Conservation (phyloP, 2,888 invertebrate species). For the Therioaphis trifolii region DNA sequence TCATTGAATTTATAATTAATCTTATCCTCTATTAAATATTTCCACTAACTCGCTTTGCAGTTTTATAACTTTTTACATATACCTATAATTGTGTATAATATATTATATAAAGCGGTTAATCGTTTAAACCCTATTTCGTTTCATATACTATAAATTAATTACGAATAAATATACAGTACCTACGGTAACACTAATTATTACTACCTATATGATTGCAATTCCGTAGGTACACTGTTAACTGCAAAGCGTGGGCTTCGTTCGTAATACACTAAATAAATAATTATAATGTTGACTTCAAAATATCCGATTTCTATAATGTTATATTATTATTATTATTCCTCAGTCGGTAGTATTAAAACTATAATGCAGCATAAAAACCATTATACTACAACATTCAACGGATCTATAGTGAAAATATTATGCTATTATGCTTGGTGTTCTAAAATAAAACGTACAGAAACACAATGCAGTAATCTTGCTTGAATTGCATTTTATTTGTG, state of each 20-base stretch:
- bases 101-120: not conserved
- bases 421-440: not conserved
- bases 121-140: not conserved
- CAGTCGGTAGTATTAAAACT: not conserved
- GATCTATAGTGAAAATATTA: slow-evolving; percentile 18
- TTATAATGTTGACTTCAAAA: not conserved
- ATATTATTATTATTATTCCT: not conserved
- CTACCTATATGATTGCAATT: not conserved
- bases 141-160: too few species aligned
- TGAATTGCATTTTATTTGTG: slow-evolving; percentile 47
- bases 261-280: not conserved
- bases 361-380: not conserved
- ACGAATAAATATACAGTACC: too few species aligned
- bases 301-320: slow-evolving; percentile 3
- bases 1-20: slow-evolving; percentile 5
- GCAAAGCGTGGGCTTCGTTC: not conserved
- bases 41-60: not conserved
- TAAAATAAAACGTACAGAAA: slow-evolving; percentile 33
- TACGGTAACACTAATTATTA: not conserved
- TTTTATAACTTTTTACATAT: not conserved
- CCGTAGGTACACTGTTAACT: not conserved
- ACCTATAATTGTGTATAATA: too few species aligned
- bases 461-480: slow-evolving; percentile 35
- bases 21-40: not conserved
- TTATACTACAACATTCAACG: not conserved